Base-by-base conservation (phyloP, 35 echinoderm and acorn worm species). In the Amphiura filiformis region DNA sequence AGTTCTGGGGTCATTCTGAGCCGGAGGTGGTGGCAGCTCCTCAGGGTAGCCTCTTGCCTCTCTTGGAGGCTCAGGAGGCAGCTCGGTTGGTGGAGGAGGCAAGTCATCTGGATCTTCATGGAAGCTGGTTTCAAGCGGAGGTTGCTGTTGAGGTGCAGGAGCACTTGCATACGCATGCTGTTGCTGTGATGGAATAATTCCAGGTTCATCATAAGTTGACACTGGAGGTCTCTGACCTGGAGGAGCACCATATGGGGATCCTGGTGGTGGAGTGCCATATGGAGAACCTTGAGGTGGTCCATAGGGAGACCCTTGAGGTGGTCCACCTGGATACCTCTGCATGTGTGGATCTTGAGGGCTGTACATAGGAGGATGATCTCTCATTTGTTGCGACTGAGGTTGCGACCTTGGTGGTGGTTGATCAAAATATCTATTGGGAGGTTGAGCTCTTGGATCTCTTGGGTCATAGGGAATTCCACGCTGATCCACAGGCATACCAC, bases 71-170 rank as follows among this genome's bases (percentile, higher is more conserved):
- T 57, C 79, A 56, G 91, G 79, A n/a, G 87, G 89, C 35, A 94
- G 49, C 36, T 94, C 92, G 31, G 14, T 80, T n/a, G 92, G 92
- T 47, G 92, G 92, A 22, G 92, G 88, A 18, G 92, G 92, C 34
- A 94, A 87, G 13, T 93, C 91, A 56, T 44, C 83, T 56, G 37
- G 65, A 36, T 38, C 57, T 15, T 80, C 40, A 38, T 89, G 86
- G 56, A 77, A 93, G 32, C 47, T 80, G 5, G 37, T 75, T 12
- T 56, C 33, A 40, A 77, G 88, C 37, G 92, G 92, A n/a, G 82
- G 82, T 35, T 78, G 87, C 41, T 78, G 90, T 5, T 77, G 90
- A 34, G 86, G 28, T 36, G 39, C 34, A 26, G 86, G 76, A 49
- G 76, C 77, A 85, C 83, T 70, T 61, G 64, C 37, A 75, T 85